A percentile compares a stretch with the other conserved stretches of the same genome.
Conservation (phyloP, 2,113 vertebrate genomes). For the Phylloscopus trochilus region DNA sequence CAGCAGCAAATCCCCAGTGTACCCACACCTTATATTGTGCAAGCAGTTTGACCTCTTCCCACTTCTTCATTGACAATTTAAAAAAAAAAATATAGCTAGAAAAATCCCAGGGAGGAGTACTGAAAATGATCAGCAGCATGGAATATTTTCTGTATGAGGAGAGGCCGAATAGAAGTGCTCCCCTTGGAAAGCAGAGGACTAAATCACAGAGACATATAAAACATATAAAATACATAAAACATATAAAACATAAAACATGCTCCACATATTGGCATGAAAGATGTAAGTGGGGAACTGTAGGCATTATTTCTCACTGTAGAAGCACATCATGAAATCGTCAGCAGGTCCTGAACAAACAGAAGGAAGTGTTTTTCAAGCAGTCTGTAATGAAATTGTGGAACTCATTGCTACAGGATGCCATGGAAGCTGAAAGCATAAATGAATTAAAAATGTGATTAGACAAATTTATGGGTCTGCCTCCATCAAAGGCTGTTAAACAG, state of each 20-base stretch:
- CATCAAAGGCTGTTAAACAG: background rate
- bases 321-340: background rate
- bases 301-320: background rate
- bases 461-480: background rate
- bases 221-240: background rate
- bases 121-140: background rate
- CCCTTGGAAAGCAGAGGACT: background rate
- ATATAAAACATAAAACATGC: background rate
- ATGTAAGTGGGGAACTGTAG: background rate
- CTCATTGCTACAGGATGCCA: background rate
- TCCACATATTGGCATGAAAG: background rate
- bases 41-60: background rate
- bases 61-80: background rate
- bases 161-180: background rate
- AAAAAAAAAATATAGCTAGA: background rate
- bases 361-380: background rate
- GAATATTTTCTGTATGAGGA: background rate
- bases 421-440: constrained; percentile 15
- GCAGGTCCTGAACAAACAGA: background rate
- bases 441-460: constrained; percentile 6
- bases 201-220: background rate
- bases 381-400: background rate
- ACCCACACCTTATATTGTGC: background rate
- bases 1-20: background rate
- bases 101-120: background rate